A percentile compares a stretch with the other conserved stretches of the same genome.
These are phyloP conservation scores for Erebia palarica DNA, from an alignment of 2,888 invertebrate genomes.

Conservation along the genomic window DNA sequence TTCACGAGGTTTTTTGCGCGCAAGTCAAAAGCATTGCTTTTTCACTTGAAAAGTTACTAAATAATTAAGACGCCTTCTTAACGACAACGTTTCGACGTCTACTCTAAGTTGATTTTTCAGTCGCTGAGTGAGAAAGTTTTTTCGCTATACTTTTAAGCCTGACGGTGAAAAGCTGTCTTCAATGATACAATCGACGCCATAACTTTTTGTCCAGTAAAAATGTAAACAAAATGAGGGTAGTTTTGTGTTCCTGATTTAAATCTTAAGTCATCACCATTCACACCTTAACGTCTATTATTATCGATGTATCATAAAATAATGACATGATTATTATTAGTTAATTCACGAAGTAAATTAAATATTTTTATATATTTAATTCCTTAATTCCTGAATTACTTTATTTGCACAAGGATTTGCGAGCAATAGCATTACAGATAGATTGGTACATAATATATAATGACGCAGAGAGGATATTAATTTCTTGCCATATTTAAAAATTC, in stretches of 20 bases:
- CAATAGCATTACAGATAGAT: too few relatives aligned
- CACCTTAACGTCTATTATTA: too few relatives aligned
- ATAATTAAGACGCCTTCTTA: slow-evolving; percentile 77
- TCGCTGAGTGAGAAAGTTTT: slow-evolving; percentile 48
- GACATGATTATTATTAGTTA: too few relatives aligned
- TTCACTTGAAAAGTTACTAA: slow-evolving; percentile 77
- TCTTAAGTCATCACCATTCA: background rate
- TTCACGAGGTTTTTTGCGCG: slow-evolving; percentile 75
- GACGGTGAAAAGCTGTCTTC: slow-evolving; percentile 16
- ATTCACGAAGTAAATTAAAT: too few relatives aligned
- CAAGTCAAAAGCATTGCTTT: slow-evolving; percentile 79
- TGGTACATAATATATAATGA: too few relatives aligned
- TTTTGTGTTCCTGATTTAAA: background rate
- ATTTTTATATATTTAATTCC: too few relatives aligned
- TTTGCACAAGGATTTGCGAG: too few relatives aligned
- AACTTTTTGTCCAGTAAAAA: slow-evolving; percentile 9
- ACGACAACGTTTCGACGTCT: slow-evolving; percentile 69
- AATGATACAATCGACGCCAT: slow-evolving; percentile 7
- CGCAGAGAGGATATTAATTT: background rate
- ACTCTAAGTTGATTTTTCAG: slow-evolving; percentile 63
- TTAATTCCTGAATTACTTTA: too few relatives aligned
- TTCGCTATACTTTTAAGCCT: slow-evolving; percentile 35
- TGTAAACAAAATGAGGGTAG: background rate
- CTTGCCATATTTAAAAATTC: slow-evolving; percentile 32
- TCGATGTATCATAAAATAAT: too few relatives aligned